These are phyloP conservation scores for Tiliqua scincoides DNA, from an alignment of 2,113 vertebrate species.

Conservation along the genomic window DNA sequence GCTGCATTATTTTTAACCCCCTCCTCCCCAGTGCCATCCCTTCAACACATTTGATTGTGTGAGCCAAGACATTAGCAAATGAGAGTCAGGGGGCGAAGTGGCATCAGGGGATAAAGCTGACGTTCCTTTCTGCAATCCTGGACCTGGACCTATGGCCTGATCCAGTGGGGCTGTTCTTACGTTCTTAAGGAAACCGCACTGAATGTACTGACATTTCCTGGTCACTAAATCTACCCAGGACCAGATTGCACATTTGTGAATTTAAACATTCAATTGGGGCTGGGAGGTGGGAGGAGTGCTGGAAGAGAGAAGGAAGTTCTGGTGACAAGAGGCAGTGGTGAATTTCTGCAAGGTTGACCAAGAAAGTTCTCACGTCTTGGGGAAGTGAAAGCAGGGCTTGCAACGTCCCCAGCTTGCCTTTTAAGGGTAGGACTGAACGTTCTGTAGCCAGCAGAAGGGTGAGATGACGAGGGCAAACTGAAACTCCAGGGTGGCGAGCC, in stretches of 20 bases:
- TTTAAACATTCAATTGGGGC: neutral
- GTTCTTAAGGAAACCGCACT: no score
- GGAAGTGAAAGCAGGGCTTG: slow-evolving; percentile 3
- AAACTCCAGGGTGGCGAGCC: neutral
- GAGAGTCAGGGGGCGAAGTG: no score
- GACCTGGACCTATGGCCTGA: no score
- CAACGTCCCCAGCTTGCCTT: neutral
- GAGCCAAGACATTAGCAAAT: no score
- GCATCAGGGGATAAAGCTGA: no score
- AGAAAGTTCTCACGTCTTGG: neutral
- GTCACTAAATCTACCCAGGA: neutral
- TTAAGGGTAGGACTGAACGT: neutral
- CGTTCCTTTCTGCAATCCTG: no score
- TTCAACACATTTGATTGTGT: no score
- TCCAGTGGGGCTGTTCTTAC: no score
- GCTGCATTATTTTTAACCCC: no score
- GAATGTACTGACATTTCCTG: neutral
- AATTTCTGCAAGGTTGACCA: neutral
- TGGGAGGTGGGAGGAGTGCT: no score
- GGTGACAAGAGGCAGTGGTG: neutral
- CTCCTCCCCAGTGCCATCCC: no score
- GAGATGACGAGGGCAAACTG: neutral
- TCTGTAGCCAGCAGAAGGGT: neutral
- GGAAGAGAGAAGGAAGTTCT: neutral
- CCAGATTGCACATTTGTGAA: neutral